Evolutionary conservation across 2,888 invertebrate genomes (phyloP).

Genomic region (Ectropis crepuscularia): DNA sequence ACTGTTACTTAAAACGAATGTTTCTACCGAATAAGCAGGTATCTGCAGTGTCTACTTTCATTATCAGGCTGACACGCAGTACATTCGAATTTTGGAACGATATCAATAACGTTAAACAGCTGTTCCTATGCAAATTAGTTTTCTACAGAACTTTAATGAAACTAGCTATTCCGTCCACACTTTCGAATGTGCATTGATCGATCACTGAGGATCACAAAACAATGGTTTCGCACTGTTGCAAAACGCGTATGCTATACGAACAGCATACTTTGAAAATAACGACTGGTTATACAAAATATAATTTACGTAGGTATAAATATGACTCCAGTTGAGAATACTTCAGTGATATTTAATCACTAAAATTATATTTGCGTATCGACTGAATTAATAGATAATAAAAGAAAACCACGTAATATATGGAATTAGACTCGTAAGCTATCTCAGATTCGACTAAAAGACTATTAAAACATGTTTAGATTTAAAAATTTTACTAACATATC

Average conservation of each 20-base stretch:
- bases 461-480: slow-evolving; percentile 77
- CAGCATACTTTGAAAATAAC: slow-evolving; percentile 41
- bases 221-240: slow-evolving; percentile 70
- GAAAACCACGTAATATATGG: slow-evolving; percentile 71
- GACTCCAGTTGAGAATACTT: slow-evolving; percentile 66
- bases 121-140: slow-evolving; percentile 17
- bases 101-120: slow-evolving; percentile 1
- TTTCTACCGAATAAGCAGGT: slow-evolving; percentile 4
- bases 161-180: slow-evolving; percentile 79
- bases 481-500: slow-evolving; percentile 83
- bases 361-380: slow-evolving; percentile 74
- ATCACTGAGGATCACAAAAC: slow-evolving; percentile 41
- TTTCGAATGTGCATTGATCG: slow-evolving; percentile 68
- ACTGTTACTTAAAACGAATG: slow-evolving; percentile 14
- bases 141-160: slow-evolving; percentile 28
- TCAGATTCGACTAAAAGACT: slow-evolving; percentile 84
- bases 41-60: slow-evolving; percentile 4
- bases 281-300: slow-evolving; percentile 57
- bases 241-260: slow-evolving; percentile 43
- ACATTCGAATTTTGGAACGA: slow-evolving; percentile 20
- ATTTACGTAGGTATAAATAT: slow-evolving; percentile 45
- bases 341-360: slow-evolving; percentile 74
- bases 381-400: slow-evolving; percentile 78
- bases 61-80: slow-evolving; percentile 11
- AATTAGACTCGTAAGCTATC: slow-evolving; percentile 78